Base-by-base conservation (phyloP, 2,113 vertebrate genomes). In the Nanorana parkeri region DNA sequence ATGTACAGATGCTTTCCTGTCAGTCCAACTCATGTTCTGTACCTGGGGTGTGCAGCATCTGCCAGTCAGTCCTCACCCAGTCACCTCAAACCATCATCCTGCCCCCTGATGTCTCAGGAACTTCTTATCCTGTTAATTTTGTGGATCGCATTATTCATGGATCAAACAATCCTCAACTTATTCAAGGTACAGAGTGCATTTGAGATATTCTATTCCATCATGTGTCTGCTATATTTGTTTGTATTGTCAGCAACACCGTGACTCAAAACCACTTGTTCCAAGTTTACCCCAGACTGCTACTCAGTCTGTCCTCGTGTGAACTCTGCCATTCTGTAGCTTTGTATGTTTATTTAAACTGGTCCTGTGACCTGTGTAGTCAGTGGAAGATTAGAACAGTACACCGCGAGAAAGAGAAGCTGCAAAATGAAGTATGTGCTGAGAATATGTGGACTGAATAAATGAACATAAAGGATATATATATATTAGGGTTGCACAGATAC, bases 31-130 rank as follows among this genome's bases (percentile, higher is more conserved):
- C 29, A 4, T 75, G 80, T 28, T 67, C 80, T 60, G 80, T 82
- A 4, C 47, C 80, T 20, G 80, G 71, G 5, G 71, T 75, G 10
- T 75, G 80, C 20, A 75, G 36, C 20, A 63, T 82, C 13, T 75
- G 71, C 24, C 80, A 82, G 51, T 75, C 80, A 19, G 15, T 82
- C 29, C 54, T 82, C 24, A 65, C 71, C 15, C 71, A 82, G 71
- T 41, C 41, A 19, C 51, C 63, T 47, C 41, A 32, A 26, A 29
- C 80, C 10, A 63, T 75, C 47, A 21, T 75, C 11, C 28, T 82
- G 56, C 80, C 73, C 17, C 58, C 80, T 1, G 71, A 82, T 2
- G 52, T 65, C 28, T 6, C 69, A 19, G 69, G 41, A 23, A 8
- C 41, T 26, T 52, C 41, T 47, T 81, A 65, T 64, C 4, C 68